phyloP scores from a whole-genome alignment of 1,140 invertebrate genomes.

The Penaeus indicus region DNA sequence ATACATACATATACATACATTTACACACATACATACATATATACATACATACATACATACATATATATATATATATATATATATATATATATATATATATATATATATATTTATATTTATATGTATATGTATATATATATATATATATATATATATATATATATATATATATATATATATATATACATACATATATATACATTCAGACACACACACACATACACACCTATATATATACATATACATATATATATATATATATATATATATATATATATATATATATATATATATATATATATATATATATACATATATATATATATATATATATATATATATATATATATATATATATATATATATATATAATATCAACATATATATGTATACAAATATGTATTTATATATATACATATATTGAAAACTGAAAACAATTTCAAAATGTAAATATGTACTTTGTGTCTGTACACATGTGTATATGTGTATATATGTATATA shows the following conservation, averaged over 20 bases:
- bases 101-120: slow-evolving; percentile 26
- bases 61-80: background rate
- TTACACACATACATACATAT: background rate
- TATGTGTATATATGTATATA: background rate
- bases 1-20: background rate
- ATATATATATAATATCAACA: background rate
- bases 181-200: slow-evolving; percentile 10
- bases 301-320: too few species aligned
- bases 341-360: background rate
- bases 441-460: too few species aligned
- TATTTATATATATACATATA: background rate
- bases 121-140: slow-evolving; percentile 26
- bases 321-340: too few species aligned
- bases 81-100: background rate
- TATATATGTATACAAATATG: background rate
- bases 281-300: too few species aligned
- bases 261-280: too few species aligned
- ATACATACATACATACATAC: background rate
- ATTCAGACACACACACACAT: slow-evolving; percentile 20
- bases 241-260: background rate
- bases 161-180: slow-evolving; percentile 1
- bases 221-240: slow-evolving; percentile 17
- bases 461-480: background rate
- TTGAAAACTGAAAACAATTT: too few species aligned
- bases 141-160: slow-evolving; percentile 26